Base-by-base conservation (phyloP, 1,140 invertebrate genomes). In the Anastrepha obliqua region DNA sequence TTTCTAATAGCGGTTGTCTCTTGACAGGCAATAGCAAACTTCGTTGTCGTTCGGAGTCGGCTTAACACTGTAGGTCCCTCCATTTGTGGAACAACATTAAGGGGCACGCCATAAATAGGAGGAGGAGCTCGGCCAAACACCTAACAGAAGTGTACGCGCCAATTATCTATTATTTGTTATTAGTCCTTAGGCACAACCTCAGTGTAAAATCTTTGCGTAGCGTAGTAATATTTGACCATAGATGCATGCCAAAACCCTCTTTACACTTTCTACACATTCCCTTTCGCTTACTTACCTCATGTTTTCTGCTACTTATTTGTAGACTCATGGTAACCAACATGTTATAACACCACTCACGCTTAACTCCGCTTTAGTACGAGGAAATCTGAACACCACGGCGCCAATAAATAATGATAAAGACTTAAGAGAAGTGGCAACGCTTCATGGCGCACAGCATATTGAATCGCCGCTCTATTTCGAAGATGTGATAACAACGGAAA, bases 391-490 rank as follows among this genome's bases (percentile, higher is more conserved):
- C 8, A 89, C 89, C 11, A 87, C 7, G 0, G 85, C 88, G 1
- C 86, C 88, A 5, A 85, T 93, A 15, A 91, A 90, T n/a, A 89
- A 89, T 2, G 88, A 91, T 47, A 87, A 89, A 1, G 90, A 93
- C 81, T 65, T 93, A 0, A 89, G 89, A 64, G 87, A 93, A 67
- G 89, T 93, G 62, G 91, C 90, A 64, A 90, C 88, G 3, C 17
- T 92, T 44, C 67, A 85, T 0, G 64, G 87, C 2, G 86, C 89
- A 0, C 15, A 92, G 39, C 58, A 47, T 1, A 87, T 93, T n/a
- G 88, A 91, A 55, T 91, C 92, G 0, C 91, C 92, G 4, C 64
- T 93, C 0, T 90, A 89, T 74, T 91, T 93, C 59, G 86, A 86
- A n/a, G 64, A 88, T 17, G 58, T 93, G 2, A 87, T 89, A 3